Conservation (phyloP, 2,797 vertebrate genomes). For the Epinephelus malabaricus region DNA sequence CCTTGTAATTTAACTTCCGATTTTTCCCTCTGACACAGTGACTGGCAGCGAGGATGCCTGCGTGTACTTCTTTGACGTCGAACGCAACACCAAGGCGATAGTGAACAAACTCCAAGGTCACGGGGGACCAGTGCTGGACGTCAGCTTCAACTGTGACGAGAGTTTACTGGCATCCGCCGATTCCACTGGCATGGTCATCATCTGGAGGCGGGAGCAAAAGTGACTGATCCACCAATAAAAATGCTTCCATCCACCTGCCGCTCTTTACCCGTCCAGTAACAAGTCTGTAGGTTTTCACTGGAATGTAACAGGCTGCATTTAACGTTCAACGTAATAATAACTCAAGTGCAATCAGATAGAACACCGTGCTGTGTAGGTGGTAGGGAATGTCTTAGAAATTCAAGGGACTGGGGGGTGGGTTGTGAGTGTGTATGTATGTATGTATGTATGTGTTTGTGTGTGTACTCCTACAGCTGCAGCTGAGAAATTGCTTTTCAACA, state of each 20-base stretch:
- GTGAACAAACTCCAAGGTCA: constrained; percentile 98
- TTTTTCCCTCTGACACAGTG: constrained; percentile 82
- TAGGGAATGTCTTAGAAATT: constrained; percentile 58
- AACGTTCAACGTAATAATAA: constrained; percentile 65
- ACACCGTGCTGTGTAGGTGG: constrained; percentile 62
- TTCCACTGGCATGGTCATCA: constrained; percentile 94
- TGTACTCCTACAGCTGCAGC: constrained; percentile 56
- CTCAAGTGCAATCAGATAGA: constrained; percentile 75
- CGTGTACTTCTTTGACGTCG: constrained; percentile 96
- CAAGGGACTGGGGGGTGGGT: constrained; percentile 17
- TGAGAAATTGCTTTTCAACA: constrained; percentile 54
- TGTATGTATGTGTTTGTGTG: constrained; percentile 15
- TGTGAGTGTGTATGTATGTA: constrained; percentile 1
- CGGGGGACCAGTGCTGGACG: constrained; percentile 91
- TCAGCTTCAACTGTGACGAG: constrained; percentile 97
- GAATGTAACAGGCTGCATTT: constrained; percentile 67
- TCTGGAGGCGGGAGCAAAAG: constrained; percentile 96
- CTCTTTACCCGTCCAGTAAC: constrained; percentile 62
- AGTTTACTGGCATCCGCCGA: constrained; percentile 95
- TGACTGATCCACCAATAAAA: constrained; percentile 70
- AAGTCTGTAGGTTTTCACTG: constrained; percentile 64
- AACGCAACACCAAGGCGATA: constrained; percentile 92
- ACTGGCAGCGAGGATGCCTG: constrained; percentile 96
- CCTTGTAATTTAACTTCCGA: neutral
- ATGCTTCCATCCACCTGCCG: constrained; percentile 61